Evolutionary conservation across 2,888 invertebrate genomes (phyloP).

Genomic region (Nycteola revayana): DNA sequence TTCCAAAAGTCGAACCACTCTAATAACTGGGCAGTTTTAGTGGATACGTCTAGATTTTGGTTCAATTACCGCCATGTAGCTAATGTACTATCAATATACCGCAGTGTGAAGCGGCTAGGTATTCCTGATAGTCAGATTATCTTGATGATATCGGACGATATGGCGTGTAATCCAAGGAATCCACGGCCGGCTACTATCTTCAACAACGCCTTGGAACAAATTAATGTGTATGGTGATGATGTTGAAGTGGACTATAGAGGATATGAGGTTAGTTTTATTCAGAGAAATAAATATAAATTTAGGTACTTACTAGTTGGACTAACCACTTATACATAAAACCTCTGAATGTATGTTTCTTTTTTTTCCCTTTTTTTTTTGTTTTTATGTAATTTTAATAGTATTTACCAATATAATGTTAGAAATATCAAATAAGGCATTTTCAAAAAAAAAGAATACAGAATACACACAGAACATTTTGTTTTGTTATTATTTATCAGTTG

Average conservation of each 20-base stretch:
- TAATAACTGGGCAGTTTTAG: constrained; percentile 99
- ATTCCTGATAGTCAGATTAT: constrained; percentile 99
- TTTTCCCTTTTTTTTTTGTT: no score
- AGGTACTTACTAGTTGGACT: no score
- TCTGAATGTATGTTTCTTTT: no score
- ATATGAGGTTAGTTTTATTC: constrained; percentile 85
- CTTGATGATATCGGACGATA: constrained; percentile 99
- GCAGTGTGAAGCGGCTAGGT: constrained; percentile 98
- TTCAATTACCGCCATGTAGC: constrained; percentile 99
- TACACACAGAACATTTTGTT: no score
- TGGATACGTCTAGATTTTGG: constrained; percentile 99
- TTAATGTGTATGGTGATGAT: constrained; percentile 99
- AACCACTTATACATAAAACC: no score
- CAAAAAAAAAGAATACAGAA: no score
- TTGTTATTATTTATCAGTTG: no score
- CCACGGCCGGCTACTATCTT: constrained; percentile 98
- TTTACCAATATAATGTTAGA: no score
- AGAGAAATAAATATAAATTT: no score
- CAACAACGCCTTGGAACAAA: constrained; percentile 98
- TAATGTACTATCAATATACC: constrained; percentile 98
- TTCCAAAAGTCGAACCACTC: constrained; percentile 90
- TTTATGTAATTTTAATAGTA: no score
- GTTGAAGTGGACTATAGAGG: constrained; percentile 99
- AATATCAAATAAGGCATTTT: no score
- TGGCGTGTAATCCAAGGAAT: constrained; percentile 99